Percentiles rank a stretch among this genome's conserved stretches.
Evolutionary conservation across 2,888 invertebrate species (phyloP).

Genomic region (Oscheius onirici): DNA sequence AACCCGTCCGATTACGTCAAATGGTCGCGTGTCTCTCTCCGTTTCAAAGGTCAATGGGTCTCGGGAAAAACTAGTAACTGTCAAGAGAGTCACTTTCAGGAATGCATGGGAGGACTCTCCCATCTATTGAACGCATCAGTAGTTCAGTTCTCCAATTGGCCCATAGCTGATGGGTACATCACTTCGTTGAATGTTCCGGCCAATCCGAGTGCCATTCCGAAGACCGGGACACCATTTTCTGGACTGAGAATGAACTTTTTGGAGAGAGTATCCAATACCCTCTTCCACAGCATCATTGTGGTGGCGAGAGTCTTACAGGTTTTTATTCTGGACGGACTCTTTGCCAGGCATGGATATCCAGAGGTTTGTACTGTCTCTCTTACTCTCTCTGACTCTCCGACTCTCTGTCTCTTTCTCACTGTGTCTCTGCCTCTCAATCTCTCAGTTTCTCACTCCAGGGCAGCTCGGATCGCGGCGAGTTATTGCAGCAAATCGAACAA

Average conservation of each 20-base stretch:
- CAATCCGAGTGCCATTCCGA: constrained; percentile 56
- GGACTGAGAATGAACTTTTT: constrained; percentile 54
- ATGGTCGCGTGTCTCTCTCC: background rate
- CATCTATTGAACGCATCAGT: constrained; percentile 63
- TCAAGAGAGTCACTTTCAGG: constrained; percentile 53
- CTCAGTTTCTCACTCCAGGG: no score
- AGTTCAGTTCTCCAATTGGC: constrained; percentile 68
- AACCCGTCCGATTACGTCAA: background rate
- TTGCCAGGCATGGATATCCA: constrained; percentile 47
- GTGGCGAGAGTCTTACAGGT: constrained; percentile 57
- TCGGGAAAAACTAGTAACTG: no score
- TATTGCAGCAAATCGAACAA: no score
- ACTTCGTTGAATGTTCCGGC: constrained; percentile 63
- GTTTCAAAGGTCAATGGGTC: background rate
- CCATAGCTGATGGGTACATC: constrained; percentile 66
- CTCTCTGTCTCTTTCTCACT: no score
- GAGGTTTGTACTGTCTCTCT: no score
- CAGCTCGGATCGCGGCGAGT: no score
- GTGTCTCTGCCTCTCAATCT: no score
- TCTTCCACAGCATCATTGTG: constrained; percentile 58
- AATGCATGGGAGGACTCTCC: constrained; percentile 63
- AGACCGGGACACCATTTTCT: constrained; percentile 58
- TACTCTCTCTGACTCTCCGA: no score
- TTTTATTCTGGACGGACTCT: constrained; percentile 49
- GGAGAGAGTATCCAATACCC: constrained; percentile 55